Base-by-base conservation (phyloP, 2,113 vertebrate species). In the Lampris megalopsis region DNA sequence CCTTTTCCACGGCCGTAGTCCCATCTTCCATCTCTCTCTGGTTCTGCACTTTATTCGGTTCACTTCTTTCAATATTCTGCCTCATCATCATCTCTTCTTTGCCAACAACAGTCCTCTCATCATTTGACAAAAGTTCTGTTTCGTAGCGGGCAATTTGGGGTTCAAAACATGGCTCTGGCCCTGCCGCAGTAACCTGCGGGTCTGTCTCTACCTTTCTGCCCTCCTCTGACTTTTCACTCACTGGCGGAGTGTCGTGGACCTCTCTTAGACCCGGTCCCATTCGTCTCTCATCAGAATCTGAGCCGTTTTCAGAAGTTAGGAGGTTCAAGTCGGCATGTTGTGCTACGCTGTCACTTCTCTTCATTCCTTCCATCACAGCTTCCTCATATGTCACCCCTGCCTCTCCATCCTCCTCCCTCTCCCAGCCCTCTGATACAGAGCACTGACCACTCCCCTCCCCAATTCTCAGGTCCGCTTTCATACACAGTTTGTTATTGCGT, bases 321-420 rank as follows among this genome's bases (percentile, higher is more conserved):
- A 24, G 24, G 24, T 24, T 24, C 24, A 24, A 24, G 24, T 24
- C 24, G 24, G 24, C 24, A 24, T 24, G 36, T 4, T 67, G 38
- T 71, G 40, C 52, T 0, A 13, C 43, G n/a, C 6, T 10, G 5
- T 57, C n/a, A 52, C 6, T 1, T 9, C 50, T 50, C 68, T 83
- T 63, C 42, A 6, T 50, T 67, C 74, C 64, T 58, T 77, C n/a
- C 63, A n/a, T 42, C 3, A 11, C 10, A n/a, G n/a, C 40, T 2
- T 4, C 11, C 38, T 59, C 59, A 9, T 62, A 9, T 37, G 1
- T 53, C 38, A 38, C 13, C 0, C 6, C 11, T 63, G 36, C 3
- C 9, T 59, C 64, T 58, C 41, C 53, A 11, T 75, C 35, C 0
- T 63, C 10, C 0, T 7, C 63, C 63, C 69, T 60, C 43, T 49